A percentile compares a stretch with the other conserved stretches of the same genome.
phyloP scores from a whole-genome alignment of 2,113 vertebrate species.

The Machaerirhynchus nigripectus region DNA sequence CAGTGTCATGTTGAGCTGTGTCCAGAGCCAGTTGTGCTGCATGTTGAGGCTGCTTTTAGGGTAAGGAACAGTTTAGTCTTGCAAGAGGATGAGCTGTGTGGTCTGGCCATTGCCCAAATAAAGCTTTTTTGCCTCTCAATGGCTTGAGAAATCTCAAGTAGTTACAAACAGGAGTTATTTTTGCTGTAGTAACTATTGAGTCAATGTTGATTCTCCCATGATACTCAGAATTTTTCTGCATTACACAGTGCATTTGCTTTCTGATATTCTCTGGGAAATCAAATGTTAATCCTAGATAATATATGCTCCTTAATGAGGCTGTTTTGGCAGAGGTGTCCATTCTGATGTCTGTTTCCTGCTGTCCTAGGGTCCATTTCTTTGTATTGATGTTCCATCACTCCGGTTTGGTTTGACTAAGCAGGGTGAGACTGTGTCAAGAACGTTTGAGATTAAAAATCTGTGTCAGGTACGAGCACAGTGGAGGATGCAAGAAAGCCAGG shows the following conservation, averaged over 20 bases:
- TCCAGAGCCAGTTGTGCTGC: slow-evolving; percentile 70
- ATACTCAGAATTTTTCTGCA: background rate
- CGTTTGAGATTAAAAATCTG: slow-evolving; percentile 78
- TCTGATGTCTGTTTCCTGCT: background rate
- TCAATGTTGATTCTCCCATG: background rate
- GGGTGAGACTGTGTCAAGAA: slow-evolving; percentile 60
- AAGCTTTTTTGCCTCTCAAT: background rate
- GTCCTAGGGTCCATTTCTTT: slow-evolving; percentile 83
- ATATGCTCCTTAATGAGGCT: background rate
- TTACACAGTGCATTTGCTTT: background rate
- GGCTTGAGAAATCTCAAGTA: background rate
- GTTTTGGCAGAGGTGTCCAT: background rate
- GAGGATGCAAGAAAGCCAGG: slow-evolving; percentile 75
- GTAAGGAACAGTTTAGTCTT: slow-evolving; percentile 55
- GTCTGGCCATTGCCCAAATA: background rate
- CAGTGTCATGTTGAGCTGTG: slow-evolving; percentile 76
- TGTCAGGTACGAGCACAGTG: slow-evolving; percentile 83
- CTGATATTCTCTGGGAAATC: background rate
- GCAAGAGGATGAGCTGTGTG: background rate
- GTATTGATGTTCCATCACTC: slow-evolving; percentile 76
- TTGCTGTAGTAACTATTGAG: background rate
- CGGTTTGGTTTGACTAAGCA: slow-evolving; percentile 81
- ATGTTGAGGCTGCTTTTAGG: slow-evolving; percentile 86
- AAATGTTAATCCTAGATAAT: background rate
- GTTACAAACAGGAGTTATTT: background rate